Base-by-base conservation (phyloP, 2,888 invertebrate genomes). In the Teleiodes luculella region DNA sequence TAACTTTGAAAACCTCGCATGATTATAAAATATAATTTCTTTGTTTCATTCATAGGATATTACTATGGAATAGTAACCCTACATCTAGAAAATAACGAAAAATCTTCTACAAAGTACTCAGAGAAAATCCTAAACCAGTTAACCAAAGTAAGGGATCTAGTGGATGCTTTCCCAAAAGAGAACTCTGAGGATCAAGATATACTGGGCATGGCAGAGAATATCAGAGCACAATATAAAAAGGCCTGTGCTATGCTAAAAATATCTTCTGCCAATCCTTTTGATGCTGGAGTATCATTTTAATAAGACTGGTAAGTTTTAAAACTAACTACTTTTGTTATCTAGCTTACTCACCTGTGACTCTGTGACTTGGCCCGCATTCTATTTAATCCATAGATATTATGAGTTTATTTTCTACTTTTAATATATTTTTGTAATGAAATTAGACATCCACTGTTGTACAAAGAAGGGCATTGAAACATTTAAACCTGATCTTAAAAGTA, bases 131-230 rank as follows among this genome's bases (percentile, higher is more conserved):
- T 81, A 1, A 82, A 80, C 14, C 88, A 91, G 37, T 78, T 95
- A 36, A 68, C 78, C 28, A 92, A 90, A 66, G 79, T 96, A 0
- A 87, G 91, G 49, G 74, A 86, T 8, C 77, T 92, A 2, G 92
- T 96, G 52, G 84, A 91, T 11, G 63, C 76, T 11, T 95, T 95
- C 80, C 95, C 96, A 0, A 77, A 66, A 14, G 82, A 77, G 0
- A 96, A 96, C 75, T 90, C 91, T 36, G 91, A 92, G 51, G 87
- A 92, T 4, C 77, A 91, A 33, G 95, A 96, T 74, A 92, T 95
- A 58, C 68, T 94, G 53, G 88, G 84, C 1, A 76, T 90, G 51
- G 83, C 92, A 0, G 92, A 94, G 64, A 86, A 85, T 41, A 92
- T 96, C 47, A 91, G 94, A 63, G 91, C 91, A 0, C 91, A 93